phyloP scores from a whole-genome alignment of 53 echinoderm and acorn worm genomes.

The Antedon mediterranea region DNA sequence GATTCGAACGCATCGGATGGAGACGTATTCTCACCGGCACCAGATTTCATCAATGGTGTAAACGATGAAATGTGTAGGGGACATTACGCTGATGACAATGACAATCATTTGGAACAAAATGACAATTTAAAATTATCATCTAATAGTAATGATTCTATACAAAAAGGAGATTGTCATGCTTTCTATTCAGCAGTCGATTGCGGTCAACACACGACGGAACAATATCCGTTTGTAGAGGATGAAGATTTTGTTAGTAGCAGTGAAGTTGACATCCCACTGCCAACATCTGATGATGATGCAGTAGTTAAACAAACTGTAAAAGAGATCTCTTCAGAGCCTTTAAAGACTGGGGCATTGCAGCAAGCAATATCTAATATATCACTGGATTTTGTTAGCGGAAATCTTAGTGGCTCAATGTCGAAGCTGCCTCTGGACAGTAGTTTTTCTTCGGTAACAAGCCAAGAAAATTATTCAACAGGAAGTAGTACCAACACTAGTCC shows the following conservation, averaged over 20 bases:
- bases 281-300: slow-evolving; percentile 40
- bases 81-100: background rate
- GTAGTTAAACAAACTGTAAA: background rate
- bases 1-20: background rate
- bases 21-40: background rate
- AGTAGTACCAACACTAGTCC: background rate
- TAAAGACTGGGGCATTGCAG: slow-evolving; percentile 23
- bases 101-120: background rate
- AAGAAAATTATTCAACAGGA: background rate
- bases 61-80: background rate
- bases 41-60: background rate
- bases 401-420: slow-evolving; percentile 45
- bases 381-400: slow-evolving; percentile 64
- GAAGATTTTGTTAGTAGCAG: slow-evolving; percentile 48
- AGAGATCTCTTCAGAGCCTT: background rate
- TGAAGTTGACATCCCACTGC: slow-evolving; percentile 42
- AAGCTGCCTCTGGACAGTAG: slow-evolving; percentile 39
- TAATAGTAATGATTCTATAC: slow-evolving; percentile 33
- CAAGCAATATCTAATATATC: slow-evolving; percentile 64
- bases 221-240: slow-evolving; percentile 49
- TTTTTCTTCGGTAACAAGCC: background rate
- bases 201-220: background rate
- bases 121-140: background rate
- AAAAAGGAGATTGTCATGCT: slow-evolving; percentile 12
- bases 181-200: slow-evolving; percentile 14